Base-by-base conservation (phyloP, 2,888 invertebrate genomes). In the Spodoptera exigua region DNA sequence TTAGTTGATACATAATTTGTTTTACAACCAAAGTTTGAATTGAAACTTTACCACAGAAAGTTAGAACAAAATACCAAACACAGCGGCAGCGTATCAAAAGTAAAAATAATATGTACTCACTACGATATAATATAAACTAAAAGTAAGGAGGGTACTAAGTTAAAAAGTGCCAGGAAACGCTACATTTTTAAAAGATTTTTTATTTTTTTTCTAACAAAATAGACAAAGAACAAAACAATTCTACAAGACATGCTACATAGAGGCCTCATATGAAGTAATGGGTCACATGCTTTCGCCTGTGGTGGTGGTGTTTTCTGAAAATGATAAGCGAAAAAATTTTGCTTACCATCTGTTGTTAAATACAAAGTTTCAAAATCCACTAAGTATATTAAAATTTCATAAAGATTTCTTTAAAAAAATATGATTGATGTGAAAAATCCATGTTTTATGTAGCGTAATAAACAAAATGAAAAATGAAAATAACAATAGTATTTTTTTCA, bases 241-340 rank as follows among this genome's bases (percentile, higher is more conserved):
- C 56, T 73, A 62, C 49, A 45, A 59, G 37, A 55, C 78, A 77
- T 77, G 71, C 73, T 75, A 52, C 44, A 62, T 40, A 43, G 32
- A 27, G 61, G 49, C 57, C 67, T 86, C 83, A 91, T 74, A 83
- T 81, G 78, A 88, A 87, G 86, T 92, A 91, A 80, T 86, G 90
- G 76, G 86, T 84, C 76, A 85, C 85, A 87, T 90, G 89, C 84
- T 89, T 91, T 88, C 87, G 84, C 86, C 89, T 90, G 87, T 89
- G 87, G 61, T 87, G 91, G 67, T 84, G 90, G 60, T 86, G 89
- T 60, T 83, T 86, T 89, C 93, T 93, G 93, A 92, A 93, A 93
- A 83, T 84, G 78, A 81, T 89, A 85, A 73, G 66, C 78, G 75
- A 61, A 67, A 82, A 82, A 80, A 73, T 65, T 68, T 84, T 79